Evolutionary conservation across 2,797 vertebrate species (phyloP).

Genomic region (Falco novaeseelandiae): DNA sequence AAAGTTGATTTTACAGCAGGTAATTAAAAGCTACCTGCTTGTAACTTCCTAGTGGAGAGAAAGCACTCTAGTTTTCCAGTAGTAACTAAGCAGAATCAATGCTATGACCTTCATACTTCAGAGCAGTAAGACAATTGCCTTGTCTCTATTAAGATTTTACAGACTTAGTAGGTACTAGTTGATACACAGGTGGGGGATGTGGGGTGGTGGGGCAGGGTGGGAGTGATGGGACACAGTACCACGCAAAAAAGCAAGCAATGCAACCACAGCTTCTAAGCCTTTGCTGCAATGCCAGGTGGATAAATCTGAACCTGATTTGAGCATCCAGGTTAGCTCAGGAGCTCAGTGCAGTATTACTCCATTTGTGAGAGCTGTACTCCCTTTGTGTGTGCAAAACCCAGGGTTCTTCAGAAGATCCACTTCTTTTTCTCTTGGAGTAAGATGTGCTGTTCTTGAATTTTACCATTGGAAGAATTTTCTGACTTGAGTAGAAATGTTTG

Average conservation of each 20-base stretch:
- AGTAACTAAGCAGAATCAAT: neutral
- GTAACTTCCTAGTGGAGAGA: neutral
- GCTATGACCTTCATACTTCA: neutral
- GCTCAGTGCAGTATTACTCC: neutral
- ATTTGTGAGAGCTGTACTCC: neutral
- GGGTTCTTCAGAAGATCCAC: neutral
- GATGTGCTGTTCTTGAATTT: neutral
- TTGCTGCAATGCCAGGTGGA: neutral
- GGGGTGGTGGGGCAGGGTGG: too few species aligned
- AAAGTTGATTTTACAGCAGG: neutral
- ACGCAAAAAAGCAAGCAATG: neutral
- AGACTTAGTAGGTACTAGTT: neutral
- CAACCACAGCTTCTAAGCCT: neutral
- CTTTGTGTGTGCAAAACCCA: accelerated
- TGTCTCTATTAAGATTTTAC: neutral
- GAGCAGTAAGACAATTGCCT: neutral
- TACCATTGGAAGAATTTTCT: neutral
- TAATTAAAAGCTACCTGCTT: neutral
- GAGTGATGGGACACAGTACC: neutral
- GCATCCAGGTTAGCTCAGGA: neutral
- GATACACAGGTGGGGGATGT: neutral
- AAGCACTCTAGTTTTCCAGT: neutral
- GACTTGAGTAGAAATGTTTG: neutral
- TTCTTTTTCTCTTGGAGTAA: neutral
- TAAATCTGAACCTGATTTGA: neutral